Percentiles rank a stretch among this genome's conserved stretches.
Evolutionary conservation across 2,113 vertebrate species (phyloP).

Genomic region (Hydropotes inermis): DNA sequence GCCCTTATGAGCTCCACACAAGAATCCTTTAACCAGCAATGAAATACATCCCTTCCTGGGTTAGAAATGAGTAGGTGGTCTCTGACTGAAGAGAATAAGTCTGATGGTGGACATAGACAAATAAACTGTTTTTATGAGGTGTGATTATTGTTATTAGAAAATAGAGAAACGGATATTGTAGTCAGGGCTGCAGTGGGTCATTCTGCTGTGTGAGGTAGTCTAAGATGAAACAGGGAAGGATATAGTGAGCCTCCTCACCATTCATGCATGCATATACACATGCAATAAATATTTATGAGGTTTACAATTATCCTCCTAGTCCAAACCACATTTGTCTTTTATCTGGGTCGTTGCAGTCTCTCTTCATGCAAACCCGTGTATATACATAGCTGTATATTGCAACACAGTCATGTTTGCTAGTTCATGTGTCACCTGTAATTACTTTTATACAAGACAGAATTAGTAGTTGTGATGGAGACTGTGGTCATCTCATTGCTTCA

Average conservation of each 20-base stretch:
- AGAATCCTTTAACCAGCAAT: not conserved
- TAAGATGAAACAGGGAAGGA: not conserved
- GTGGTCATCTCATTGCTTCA: not conserved
- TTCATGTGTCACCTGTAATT: not conserved
- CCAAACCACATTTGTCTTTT: not conserved
- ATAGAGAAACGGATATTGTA: not conserved
- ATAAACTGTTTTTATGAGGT: not conserved
- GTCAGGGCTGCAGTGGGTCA: no score
- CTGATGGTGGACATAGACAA: not conserved
- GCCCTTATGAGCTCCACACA: not conserved
- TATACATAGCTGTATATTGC: not conserved
- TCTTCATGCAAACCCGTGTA: not conserved
- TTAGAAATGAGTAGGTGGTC: not conserved
- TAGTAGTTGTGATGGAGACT: not conserved
- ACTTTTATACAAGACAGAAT: not conserved
- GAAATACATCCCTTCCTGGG: not conserved
- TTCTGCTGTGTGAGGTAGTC: fast-evolving
- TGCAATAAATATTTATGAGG: not conserved
- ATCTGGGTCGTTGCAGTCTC: not conserved
- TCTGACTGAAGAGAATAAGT: not conserved
- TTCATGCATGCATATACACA: fast-evolving
- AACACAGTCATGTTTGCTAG: not conserved
- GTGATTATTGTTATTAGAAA: not conserved
- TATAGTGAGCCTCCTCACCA: fast-evolving
- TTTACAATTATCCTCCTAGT: not conserved